phyloP scores from a whole-genome alignment of 1,140 invertebrate species.

The Lordiphosa mommai region DNA sequence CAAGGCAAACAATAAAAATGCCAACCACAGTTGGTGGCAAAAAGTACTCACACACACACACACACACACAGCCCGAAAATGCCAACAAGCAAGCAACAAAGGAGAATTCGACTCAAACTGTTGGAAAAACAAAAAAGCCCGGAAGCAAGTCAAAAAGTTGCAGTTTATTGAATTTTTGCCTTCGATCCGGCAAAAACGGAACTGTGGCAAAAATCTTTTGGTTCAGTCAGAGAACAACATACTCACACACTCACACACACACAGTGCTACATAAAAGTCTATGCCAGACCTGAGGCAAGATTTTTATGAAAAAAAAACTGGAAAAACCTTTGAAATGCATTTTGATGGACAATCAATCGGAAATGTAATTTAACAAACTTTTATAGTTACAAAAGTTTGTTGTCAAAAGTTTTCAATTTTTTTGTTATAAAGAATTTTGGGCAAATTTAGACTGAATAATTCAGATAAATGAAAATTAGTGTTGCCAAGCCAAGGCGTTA shows the following conservation, averaged over 20 bases:
- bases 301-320: constrained; percentile 1
- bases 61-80: constrained; percentile 18
- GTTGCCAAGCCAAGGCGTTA: no score
- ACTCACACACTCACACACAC: neutral
- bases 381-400: no score
- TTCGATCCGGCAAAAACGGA: constrained; percentile 49
- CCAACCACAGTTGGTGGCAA: constrained; percentile 68
- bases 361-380: constrained; percentile 2
- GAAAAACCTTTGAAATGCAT: constrained; percentile 7
- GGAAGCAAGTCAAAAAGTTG: constrained; percentile 55
- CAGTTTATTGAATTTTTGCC: constrained; percentile 70
- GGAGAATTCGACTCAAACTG: constrained; percentile 11
- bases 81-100: constrained; percentile 39
- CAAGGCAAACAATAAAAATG: constrained; percentile 67
- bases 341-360: constrained; percentile 37
- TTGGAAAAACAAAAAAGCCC: constrained; percentile 39
- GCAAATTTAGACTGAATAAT: no score
- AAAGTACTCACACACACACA: constrained; percentile 35
- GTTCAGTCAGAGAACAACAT: constrained; percentile 1
- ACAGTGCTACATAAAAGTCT: constrained; percentile 42
- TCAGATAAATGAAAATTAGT: no score
- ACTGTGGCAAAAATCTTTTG: constrained; percentile 22
- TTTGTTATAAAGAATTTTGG: no score
- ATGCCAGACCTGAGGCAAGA: neutral
- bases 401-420: no score